Conservation (phyloP, 23 tunicate species). For the Trididemnum miniatum region DNA sequence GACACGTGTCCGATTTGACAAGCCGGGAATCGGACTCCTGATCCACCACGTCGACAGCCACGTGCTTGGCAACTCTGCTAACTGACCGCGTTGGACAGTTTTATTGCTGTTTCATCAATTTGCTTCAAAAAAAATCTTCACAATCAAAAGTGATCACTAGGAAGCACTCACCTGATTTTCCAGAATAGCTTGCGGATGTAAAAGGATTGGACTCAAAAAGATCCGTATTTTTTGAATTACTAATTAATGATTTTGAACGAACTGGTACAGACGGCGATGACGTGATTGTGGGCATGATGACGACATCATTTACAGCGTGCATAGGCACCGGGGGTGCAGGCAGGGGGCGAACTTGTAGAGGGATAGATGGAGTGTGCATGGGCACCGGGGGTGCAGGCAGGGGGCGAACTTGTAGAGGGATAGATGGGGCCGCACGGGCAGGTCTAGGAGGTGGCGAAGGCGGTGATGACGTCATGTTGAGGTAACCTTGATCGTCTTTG, state of each 20-base stretch:
- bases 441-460: slow-evolving; percentile 20
- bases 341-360: slow-evolving; percentile 50
- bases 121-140: no score
- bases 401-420: slow-evolving; percentile 55
- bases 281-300: neutral
- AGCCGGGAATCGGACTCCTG: no score
- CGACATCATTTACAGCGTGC: slow-evolving; percentile 9
- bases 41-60: no score
- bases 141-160: no score
- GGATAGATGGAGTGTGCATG: slow-evolving; percentile 64
- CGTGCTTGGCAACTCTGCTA: no score
- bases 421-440: slow-evolving; percentile 49
- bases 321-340: slow-evolving; percentile 59
- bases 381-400: slow-evolving; percentile 60
- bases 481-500: slow-evolving; percentile 70
- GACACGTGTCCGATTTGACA: no score
- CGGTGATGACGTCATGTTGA: slow-evolving; percentile 51
- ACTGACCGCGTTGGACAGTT: no score
- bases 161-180: neutral
- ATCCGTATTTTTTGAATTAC: neutral
- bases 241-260: slow-evolving; percentile 17
- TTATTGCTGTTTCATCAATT: no score
- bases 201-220: neutral
- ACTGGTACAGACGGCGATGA: slow-evolving; percentile 6
- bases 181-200: neutral